Conservation (phyloP, 2,113 vertebrate species). For the Uropsilus gracilis region DNA sequence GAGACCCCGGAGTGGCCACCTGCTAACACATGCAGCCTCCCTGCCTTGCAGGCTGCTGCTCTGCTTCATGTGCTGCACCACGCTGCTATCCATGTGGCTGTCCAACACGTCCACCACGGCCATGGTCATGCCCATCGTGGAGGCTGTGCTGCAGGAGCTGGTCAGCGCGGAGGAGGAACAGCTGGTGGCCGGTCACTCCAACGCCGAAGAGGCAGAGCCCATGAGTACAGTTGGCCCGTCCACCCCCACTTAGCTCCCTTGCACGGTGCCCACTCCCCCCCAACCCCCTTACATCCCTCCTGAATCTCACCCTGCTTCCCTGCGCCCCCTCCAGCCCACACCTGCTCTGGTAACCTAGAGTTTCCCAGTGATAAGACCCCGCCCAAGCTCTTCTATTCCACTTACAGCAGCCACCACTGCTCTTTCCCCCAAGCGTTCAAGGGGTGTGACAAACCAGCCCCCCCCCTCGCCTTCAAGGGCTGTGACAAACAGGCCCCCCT, state of each 20-base stretch:
- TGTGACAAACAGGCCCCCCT: not conserved
- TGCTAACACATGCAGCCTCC: accelerated
- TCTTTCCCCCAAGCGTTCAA: not conserved
- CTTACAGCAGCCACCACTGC: not conserved
- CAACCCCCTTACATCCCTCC: accelerated
- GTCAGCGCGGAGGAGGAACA: conserved; percentile 91
- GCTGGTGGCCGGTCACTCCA: conserved; percentile 78
- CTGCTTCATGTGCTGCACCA: conserved; percentile 98
- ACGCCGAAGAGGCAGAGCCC: conserved; percentile 80
- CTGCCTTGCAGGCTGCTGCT: conserved; percentile 91
- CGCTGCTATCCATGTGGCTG: conserved; percentile 98
- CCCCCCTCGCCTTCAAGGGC: not conserved
- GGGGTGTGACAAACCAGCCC: not conserved
- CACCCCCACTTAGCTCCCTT: not conserved
- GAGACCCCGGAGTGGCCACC: not conserved
- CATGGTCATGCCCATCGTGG: conserved; percentile 99
- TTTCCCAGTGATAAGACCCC: not conserved
- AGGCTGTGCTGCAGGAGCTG: conserved; percentile 97
- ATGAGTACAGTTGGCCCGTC: conserved; percentile 80
- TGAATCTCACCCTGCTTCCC: not conserved
- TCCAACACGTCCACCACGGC: conserved; percentile 99
- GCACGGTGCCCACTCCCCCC: not conserved
- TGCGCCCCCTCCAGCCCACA: not conserved
- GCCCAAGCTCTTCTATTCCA: not conserved
- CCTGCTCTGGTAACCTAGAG: not conserved